These are phyloP conservation scores for Horisme vitalbata DNA, from an alignment of 2,888 invertebrate genomes.

Conservation along the genomic window DNA sequence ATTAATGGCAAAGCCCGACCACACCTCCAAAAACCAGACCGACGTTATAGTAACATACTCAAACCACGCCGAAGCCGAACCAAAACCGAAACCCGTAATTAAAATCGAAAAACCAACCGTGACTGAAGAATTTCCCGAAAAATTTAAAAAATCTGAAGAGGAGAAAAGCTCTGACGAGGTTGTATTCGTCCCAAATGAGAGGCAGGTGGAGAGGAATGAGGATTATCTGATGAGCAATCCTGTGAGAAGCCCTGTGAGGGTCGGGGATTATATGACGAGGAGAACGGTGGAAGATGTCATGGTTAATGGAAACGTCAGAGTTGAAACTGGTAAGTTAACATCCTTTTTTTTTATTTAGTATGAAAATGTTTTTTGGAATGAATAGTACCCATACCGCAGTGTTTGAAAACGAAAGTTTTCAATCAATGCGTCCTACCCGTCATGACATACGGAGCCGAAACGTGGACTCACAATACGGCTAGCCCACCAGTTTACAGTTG, in stretches of 20 bases:
- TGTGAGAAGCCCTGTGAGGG: conserved; percentile 25
- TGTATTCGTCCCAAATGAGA: conserved; percentile 57
- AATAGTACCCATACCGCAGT: no score
- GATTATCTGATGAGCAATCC: conserved; percentile 24
- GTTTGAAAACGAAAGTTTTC: no score
- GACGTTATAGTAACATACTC: conserved; percentile 49
- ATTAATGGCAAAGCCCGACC: conserved; percentile 22
- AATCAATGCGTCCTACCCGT: no score
- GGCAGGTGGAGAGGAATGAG: conserved; percentile 29
- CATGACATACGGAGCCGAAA: no score
- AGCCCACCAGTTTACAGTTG: no score
- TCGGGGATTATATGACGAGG: conserved; percentile 37
- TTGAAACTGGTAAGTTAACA: conserved; percentile 46
- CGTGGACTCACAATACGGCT: no score
- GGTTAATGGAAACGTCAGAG: conserved; percentile 28
- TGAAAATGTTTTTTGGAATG: background rate
- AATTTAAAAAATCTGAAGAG: background rate
- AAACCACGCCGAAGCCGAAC: conserved; percentile 46
- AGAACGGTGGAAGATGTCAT: conserved; percentile 41
- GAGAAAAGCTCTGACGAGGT: conserved; percentile 38
- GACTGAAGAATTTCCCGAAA: conserved; percentile 5
- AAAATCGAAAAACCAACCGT: conserved; percentile 7
- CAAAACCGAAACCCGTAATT: background rate
- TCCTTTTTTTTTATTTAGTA: no score
- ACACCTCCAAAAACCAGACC: conserved; percentile 38